These are phyloP conservation scores for Ernsta delagoae DNA, from an alignment of 2,888 invertebrate genomes.

Conservation along the genomic window DNA sequence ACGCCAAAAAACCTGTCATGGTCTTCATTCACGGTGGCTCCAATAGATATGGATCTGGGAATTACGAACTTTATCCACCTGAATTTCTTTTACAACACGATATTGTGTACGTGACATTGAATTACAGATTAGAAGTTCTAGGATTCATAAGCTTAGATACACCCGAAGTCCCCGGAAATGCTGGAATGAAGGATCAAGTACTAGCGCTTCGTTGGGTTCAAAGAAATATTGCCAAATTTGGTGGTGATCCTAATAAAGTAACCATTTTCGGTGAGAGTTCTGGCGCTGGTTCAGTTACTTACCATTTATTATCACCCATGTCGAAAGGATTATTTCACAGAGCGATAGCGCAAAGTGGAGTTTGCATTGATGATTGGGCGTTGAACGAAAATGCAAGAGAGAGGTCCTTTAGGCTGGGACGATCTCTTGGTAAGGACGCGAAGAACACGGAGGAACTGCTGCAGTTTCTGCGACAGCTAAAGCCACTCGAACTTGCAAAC, in stretches of 20 bases:
- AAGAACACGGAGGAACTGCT: conserved; percentile 45
- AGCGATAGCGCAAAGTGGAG: conserved; percentile 62
- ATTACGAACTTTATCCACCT: conserved; percentile 57
- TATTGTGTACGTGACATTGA: conserved; percentile 65
- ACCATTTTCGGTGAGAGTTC: conserved; percentile 66
- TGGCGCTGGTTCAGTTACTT: conserved; percentile 60
- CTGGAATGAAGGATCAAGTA: conserved; percentile 64
- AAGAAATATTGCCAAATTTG: conserved; percentile 55
- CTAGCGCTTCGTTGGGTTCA: conserved; percentile 57
- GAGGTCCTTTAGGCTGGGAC: conserved; percentile 47
- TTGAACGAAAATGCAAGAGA: conserved; percentile 41
- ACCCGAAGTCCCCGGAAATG: conserved; percentile 62
- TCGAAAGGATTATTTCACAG: conserved; percentile 60
- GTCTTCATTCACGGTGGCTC: conserved; percentile 68
- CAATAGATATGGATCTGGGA: conserved; percentile 57
- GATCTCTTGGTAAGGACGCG: conserved; percentile 47
- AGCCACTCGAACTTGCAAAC: conserved; percentile 45
- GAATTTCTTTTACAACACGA: conserved; percentile 62
- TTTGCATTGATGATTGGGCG: conserved; percentile 50
- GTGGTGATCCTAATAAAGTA: conserved; percentile 55
- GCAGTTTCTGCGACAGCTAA: conserved; percentile 46
- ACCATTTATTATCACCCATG: conserved; percentile 62
- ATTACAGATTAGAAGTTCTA: conserved; percentile 63
- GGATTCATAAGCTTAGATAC: conserved; percentile 59
- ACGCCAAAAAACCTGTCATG: conserved; percentile 60